Evolutionary conservation across 2,113 vertebrate species (phyloP).

Genomic region (Myrmecophaga tridactyla): DNA sequence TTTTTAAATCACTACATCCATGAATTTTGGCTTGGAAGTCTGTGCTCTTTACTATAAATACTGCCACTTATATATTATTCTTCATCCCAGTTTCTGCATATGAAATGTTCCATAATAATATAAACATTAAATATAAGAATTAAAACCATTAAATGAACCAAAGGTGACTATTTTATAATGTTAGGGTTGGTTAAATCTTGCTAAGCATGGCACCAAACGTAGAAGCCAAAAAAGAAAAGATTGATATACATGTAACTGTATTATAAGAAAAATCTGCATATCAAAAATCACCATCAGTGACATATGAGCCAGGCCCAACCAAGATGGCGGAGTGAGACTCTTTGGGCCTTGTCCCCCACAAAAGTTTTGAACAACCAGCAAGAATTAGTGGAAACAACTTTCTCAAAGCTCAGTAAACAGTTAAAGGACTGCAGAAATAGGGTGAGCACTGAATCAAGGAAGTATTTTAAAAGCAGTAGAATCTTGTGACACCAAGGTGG

Average conservation of each 20-base stretch:
- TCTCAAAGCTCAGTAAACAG: too few species aligned
- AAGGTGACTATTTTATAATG: not conserved
- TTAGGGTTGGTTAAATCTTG: not conserved
- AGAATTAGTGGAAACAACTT: too few species aligned
- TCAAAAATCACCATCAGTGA: not conserved
- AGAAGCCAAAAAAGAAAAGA: not conserved
- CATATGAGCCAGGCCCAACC: too few species aligned
- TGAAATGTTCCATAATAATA: constrained; percentile 2
- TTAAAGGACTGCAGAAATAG: too few species aligned
- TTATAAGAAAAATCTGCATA: not conserved
- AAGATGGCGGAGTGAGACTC: too few species aligned
- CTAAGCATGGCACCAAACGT: not conserved
- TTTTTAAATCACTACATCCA: not conserved
- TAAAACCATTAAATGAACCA: not conserved
- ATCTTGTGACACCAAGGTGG: too few species aligned
- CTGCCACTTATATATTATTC: not conserved
- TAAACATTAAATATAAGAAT: constrained; percentile 9
- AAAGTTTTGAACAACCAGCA: too few species aligned
- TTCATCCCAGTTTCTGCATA: not conserved
- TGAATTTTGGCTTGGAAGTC: not conserved
- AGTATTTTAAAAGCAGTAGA: too few species aligned
- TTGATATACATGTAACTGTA: not conserved
- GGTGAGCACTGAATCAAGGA: too few species aligned
- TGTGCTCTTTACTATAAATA: not conserved
- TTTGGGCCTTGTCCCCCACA: too few species aligned